Conservation (phyloP, 1,140 invertebrate species). For the Scaptomyza graminum region DNA sequence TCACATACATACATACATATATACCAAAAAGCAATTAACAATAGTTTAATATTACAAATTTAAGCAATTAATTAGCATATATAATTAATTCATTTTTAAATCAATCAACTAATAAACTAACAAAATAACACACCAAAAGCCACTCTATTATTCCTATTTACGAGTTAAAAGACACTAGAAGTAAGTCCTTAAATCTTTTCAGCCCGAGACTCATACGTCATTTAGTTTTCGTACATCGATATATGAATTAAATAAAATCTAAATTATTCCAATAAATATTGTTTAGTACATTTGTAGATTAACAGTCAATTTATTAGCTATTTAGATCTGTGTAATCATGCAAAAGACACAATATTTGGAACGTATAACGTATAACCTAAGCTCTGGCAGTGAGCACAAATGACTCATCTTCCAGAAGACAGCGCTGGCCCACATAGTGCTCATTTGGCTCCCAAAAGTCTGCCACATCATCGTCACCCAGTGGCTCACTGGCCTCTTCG, state of each 20-base stretch:
- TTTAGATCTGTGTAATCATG: slow-evolving; percentile 43
- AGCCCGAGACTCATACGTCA: not conserved
- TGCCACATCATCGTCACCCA: slow-evolving; percentile 66
- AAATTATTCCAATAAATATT: no score
- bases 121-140: slow-evolving; percentile 45
- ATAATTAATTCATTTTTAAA: slow-evolving; percentile 69
- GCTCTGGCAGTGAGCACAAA: slow-evolving; percentile 70
- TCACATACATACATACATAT: slow-evolving; percentile 4
- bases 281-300: slow-evolving; percentile 14
- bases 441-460: slow-evolving; percentile 80
- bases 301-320: slow-evolving; percentile 44
- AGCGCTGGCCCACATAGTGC: slow-evolving; percentile 71
- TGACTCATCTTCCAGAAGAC: slow-evolving; percentile 74
- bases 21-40: slow-evolving; percentile 73
- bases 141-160: not conserved
- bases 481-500: slow-evolving; percentile 43
- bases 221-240: not conserved
- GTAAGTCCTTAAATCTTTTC: not conserved
- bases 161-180: not conserved
- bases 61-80: slow-evolving; percentile 76
- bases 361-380: slow-evolving; percentile 41
- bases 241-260: not conserved
- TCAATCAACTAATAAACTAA: slow-evolving; percentile 74
- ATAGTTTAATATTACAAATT: slow-evolving; percentile 71
- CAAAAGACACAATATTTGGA: slow-evolving; percentile 48